phyloP scores from a whole-genome alignment of 2,888 invertebrate genomes.

The Tolmerus cingulatus region DNA sequence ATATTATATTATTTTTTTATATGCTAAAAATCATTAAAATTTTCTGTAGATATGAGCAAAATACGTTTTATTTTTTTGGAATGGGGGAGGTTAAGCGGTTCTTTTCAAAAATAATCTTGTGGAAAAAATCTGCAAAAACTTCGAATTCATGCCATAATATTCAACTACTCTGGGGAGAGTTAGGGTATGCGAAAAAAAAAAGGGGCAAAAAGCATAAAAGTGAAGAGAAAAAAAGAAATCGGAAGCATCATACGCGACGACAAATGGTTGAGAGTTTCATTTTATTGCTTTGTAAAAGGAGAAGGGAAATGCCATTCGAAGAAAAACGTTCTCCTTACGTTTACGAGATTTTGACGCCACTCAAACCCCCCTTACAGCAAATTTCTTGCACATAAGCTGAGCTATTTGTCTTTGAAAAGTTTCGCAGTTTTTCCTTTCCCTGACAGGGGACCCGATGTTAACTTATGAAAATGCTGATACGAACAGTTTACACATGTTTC shows the following conservation, averaged over 20 bases:
- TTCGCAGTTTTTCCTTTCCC: constrained; percentile 30
- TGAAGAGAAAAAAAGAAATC: constrained; percentile 3
- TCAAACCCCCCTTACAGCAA: constrained; percentile 39
- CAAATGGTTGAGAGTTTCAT: constrained; percentile 42
- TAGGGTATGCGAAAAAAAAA: background rate
- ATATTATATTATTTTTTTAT: background rate
- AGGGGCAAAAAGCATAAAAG: background rate
- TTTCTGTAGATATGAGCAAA: background rate
- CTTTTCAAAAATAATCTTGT: background rate
- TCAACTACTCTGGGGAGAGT: background rate
- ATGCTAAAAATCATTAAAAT: background rate
- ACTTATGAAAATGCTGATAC: constrained; percentile 41
- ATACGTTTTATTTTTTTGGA: background rate
- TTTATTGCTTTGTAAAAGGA: constrained; percentile 42
- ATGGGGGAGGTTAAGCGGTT: background rate
- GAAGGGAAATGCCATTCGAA: constrained; percentile 12
- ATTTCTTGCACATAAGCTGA: constrained; percentile 43
- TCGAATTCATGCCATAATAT: constrained; percentile 19
- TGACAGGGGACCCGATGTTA: constrained; percentile 30
- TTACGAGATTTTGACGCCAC: constrained; percentile 46
- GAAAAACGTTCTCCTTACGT: constrained; percentile 43
- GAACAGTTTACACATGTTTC: constrained; percentile 38
- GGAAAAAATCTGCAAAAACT: background rate
- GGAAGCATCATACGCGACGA: background rate
- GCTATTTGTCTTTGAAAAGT: constrained; percentile 44